phyloP scores from a whole-genome alignment of 2,113 vertebrate genomes.

The Excalfactoria chinensis region DNA sequence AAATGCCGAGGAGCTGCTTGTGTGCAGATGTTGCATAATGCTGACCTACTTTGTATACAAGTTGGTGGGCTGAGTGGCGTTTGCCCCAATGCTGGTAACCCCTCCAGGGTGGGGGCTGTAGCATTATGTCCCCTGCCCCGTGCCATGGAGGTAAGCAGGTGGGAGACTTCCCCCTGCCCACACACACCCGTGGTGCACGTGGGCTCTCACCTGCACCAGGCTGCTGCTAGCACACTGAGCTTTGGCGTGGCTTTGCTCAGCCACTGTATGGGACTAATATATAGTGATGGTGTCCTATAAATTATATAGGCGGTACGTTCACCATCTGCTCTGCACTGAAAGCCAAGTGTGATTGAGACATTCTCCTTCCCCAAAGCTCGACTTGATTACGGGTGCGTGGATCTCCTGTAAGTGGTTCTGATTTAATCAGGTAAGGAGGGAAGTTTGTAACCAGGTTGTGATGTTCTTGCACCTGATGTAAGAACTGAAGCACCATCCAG shows the following conservation, averaged over 20 bases:
- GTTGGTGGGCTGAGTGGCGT: background rate
- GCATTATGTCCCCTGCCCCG: background rate
- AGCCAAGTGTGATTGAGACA: slow-evolving; percentile 53
- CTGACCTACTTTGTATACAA: slow-evolving; percentile 17
- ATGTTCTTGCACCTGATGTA: background rate
- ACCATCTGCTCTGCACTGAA: slow-evolving; percentile 35
- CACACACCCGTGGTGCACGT: background rate
- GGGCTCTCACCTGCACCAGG: background rate
- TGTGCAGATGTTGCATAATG: slow-evolving; percentile 24
- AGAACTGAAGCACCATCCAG: slow-evolving; percentile 5
- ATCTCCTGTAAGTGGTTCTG: slow-evolving; percentile 57
- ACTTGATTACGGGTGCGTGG: background rate
- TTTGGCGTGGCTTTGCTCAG: background rate
- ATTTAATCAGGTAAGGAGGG: slow-evolving; percentile 64
- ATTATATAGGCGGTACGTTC: slow-evolving; percentile 27
- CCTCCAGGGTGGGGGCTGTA: background rate
- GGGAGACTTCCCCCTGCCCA: background rate
- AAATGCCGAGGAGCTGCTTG: background rate
- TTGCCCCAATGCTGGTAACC: background rate
- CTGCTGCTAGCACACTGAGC: background rate
- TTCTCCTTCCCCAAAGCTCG: slow-evolving; percentile 46
- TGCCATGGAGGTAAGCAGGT: background rate
- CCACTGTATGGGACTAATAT: slow-evolving; percentile 34
- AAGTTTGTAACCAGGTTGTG: slow-evolving; percentile 49
- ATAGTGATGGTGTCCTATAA: slow-evolving; percentile 54